A percentile compares a stretch with the other conserved stretches of the same genome.
phyloP scores from a whole-genome alignment of 2,797 vertebrate genomes.

The Anguilla marmorata region DNA sequence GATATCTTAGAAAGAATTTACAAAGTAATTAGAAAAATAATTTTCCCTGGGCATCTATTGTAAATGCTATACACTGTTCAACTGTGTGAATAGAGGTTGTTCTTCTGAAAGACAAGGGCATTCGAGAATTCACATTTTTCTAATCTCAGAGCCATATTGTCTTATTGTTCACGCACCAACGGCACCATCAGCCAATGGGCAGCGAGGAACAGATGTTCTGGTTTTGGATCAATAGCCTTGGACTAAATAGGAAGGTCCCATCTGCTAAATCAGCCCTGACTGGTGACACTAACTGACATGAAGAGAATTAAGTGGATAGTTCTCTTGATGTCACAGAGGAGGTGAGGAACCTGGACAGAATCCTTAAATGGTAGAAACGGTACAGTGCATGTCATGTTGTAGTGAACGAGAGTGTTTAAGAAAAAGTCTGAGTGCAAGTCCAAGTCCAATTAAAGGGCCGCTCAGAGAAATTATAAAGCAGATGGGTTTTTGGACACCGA shows the following conservation, averaged over 20 bases:
- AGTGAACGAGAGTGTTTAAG: background rate
- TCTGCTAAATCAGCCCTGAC: conserved; percentile 18
- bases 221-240: conserved; percentile 47
- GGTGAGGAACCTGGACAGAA: background rate
- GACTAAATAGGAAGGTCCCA: conserved; percentile 28
- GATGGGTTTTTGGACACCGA: background rate
- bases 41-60: conserved; percentile 8
- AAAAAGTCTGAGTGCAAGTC: background rate
- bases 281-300: conserved; percentile 11
- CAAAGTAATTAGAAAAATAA: background rate
- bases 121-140: conserved; percentile 25
- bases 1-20: background rate
- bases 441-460: background rate
- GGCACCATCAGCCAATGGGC: conserved; percentile 49
- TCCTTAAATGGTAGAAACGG: background rate
- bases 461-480: background rate
- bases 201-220: conserved; percentile 36
- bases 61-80: background rate
- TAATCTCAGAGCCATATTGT: conserved; percentile 21
- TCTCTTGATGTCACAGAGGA: conserved; percentile 2
- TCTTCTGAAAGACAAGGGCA: conserved; percentile 27
- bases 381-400: background rate
- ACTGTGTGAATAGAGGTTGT: conserved; percentile 34
- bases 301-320: conserved; percentile 19
- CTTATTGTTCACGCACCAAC: conserved; percentile 28